A percentile compares a stretch with the other conserved stretches of the same genome.
Evolutionary conservation across 2,888 invertebrate genomes (phyloP).

Genomic region (Trichopoda pennipes): DNA sequence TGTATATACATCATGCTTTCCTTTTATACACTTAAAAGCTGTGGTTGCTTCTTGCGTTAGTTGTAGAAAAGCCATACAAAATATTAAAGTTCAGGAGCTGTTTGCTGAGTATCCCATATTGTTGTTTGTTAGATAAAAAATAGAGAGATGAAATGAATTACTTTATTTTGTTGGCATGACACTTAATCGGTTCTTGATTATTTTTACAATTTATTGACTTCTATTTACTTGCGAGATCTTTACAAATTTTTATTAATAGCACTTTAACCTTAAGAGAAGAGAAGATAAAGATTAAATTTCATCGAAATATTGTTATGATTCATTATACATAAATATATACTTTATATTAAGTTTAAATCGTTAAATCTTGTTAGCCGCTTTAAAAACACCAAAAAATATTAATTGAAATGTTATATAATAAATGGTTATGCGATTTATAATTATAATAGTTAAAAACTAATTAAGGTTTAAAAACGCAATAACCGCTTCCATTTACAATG

Average conservation of each 20-base stretch:
- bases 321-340: no score
- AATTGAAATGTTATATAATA: no score
- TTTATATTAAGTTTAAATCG: not conserved
- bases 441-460: no score
- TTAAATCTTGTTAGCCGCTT: not conserved
- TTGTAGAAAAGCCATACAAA: no score
- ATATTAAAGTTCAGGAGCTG: not conserved
- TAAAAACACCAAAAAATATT: no score
- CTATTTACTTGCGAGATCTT: constrained; percentile 18
- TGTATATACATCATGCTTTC: not conserved
- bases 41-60: no score
- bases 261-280: constrained; percentile 23
- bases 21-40: no score
- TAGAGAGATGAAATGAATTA: constrained; percentile 6
- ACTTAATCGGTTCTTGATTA: constrained; percentile 53
- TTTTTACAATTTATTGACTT: constrained; percentile 44
- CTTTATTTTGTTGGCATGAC: constrained; percentile 40
- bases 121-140: not conserved
- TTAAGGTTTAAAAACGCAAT: no score
- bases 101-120: not conserved
- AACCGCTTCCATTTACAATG: no score
- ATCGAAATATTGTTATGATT: not conserved
- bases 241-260: constrained; percentile 40
- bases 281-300: not conserved
- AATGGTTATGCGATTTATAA: no score